phyloP scores from a whole-genome alignment of 1,140 invertebrate genomes.

The Hypothenemus hampei region DNA sequence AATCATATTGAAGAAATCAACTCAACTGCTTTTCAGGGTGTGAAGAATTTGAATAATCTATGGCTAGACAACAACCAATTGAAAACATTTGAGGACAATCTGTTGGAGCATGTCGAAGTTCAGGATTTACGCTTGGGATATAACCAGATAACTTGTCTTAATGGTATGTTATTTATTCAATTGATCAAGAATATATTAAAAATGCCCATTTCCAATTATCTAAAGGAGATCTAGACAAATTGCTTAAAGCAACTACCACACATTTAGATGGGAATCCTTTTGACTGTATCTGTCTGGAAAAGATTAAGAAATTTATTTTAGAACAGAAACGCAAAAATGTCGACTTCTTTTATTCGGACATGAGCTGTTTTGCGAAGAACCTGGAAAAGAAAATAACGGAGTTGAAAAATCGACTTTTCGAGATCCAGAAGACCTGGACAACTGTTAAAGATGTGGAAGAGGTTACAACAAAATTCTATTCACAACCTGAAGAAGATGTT shows the following conservation, averaged over 20 bases:
- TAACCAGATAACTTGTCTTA: constrained; percentile 27
- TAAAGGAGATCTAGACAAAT: neutral
- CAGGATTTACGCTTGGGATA: constrained; percentile 21
- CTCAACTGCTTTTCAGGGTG: constrained; percentile 22
- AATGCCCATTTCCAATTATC: too few species aligned
- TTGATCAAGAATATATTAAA: too few species aligned
- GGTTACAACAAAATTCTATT: neutral
- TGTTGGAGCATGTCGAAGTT: constrained; percentile 21
- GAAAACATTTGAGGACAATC: constrained; percentile 10
- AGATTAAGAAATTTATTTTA: constrained; percentile 28
- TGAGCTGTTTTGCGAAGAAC: constrained; percentile 17
- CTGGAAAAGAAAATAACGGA: constrained; percentile 16
- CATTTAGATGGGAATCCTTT: constrained; percentile 29
- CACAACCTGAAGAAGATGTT: neutral
- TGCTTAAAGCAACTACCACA: neutral
- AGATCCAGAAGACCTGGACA: too few species aligned
- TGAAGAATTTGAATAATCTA: constrained; percentile 27
- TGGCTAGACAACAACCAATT: constrained; percentile 30
- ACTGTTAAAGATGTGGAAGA: constrained; percentile 9
- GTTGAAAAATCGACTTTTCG: constrained; percentile 17
- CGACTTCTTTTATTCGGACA: constrained; percentile 23
- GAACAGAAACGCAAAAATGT: constrained; percentile 22
- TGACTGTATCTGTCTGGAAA: constrained; percentile 24
- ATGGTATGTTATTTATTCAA: constrained; percentile 15
- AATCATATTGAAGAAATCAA: constrained; percentile 30